phyloP scores from a whole-genome alignment of 1,140 invertebrate genomes.

The Augochlora pura region DNA sequence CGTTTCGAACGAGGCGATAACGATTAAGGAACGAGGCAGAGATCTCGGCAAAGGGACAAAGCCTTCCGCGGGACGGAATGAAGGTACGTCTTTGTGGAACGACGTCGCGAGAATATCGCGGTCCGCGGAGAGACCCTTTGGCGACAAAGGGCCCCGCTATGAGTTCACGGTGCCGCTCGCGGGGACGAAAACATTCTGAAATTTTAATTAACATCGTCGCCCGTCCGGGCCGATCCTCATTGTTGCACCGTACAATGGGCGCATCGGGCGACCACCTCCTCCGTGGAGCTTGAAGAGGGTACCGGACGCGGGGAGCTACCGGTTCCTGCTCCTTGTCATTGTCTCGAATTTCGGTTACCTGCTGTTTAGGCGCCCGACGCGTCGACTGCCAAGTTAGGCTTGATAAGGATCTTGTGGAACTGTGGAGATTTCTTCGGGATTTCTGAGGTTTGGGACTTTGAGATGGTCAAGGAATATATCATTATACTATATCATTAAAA shows the following conservation, averaged over 20 bases:
- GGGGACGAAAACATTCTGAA: conserved; percentile 46
- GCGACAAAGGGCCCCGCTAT: conserved; percentile 5
- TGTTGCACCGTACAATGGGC: conserved; percentile 26
- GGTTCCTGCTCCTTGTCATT: too few relatives aligned
- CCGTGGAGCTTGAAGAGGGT: background rate
- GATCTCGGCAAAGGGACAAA: too few relatives aligned
- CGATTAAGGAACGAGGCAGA: background rate
- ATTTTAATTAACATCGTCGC: conserved; percentile 50
- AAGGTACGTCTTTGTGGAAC: conserved; percentile 24
- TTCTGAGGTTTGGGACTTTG: too few relatives aligned
- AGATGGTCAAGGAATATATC: too few relatives aligned
- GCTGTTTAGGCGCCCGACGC: too few relatives aligned
- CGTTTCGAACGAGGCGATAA: background rate
- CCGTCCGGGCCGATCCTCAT: conserved; percentile 31
- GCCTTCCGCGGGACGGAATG: conserved; percentile 1
- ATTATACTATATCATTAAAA: too few relatives aligned
- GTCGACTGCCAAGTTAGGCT: too few relatives aligned
- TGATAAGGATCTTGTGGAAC: too few relatives aligned
- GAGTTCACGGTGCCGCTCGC: background rate
- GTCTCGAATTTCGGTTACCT: too few relatives aligned
- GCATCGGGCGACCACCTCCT: conserved; percentile 1
- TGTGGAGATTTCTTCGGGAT: too few relatives aligned
- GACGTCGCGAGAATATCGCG: conserved; percentile 18
- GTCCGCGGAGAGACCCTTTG: conserved; percentile 44
- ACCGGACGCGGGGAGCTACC: background rate